phyloP scores from a whole-genome alignment of 2,113 vertebrate species.

The Phalacrocorax aristotelis region DNA sequence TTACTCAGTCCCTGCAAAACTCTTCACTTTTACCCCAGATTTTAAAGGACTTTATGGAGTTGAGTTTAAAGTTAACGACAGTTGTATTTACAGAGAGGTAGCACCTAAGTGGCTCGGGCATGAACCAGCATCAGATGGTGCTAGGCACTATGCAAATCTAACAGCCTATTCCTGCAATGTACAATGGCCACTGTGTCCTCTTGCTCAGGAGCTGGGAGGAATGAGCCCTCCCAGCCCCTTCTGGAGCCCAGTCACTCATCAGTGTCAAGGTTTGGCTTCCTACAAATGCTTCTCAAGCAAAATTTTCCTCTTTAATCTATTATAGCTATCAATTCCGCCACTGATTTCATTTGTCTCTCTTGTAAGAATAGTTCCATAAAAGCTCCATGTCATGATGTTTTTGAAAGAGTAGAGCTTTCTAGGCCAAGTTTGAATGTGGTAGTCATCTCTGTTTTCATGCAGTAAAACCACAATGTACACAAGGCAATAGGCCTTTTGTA shows the following conservation, averaged over 20 bases:
- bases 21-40: neutral
- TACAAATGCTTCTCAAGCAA: neutral
- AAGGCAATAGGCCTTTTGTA: neutral
- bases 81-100: neutral
- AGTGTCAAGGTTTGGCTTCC: neutral
- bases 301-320: neutral
- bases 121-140: neutral
- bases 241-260: neutral
- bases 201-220: neutral
- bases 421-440: neutral
- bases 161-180: neutral
- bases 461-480: neutral
- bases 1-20: neutral
- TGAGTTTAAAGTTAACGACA: neutral
- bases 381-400: neutral
- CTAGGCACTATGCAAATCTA: neutral
- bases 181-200: neutral
- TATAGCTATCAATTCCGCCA: neutral
- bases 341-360: neutral
- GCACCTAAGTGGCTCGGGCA: rapidly evolving
- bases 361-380: neutral
- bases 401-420: neutral
- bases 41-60: neutral
- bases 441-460: neutral
- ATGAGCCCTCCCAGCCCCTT: neutral